Evolutionary conservation across 2,797 vertebrate species (phyloP), one percentile per base, ranked within the genome.

Genomic region (Parambassis ranga): DNA sequence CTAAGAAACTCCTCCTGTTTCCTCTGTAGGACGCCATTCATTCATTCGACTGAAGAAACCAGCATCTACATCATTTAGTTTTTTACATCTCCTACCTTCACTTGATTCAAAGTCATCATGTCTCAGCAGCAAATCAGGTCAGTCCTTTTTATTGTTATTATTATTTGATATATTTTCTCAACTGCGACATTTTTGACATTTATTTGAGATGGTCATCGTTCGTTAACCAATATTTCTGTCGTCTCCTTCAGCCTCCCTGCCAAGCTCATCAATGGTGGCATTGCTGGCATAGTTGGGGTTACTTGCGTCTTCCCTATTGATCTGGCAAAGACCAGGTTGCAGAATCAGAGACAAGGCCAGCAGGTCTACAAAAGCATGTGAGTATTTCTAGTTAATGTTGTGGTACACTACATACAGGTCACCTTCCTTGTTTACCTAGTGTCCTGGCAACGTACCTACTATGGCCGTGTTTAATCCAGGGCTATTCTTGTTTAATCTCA

Each of bases 261-360:
- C 57, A 95, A 95, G 55, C 93, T 95, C 61, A 94, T 95, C 68
- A 94, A 94, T 78, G 94, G 94, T 4, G 94, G 94, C n/a, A 87
- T 94, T 66, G 94, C 94, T 18, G 94, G 94, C 41, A 90, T 95
- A 20, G 93, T 94, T 66, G 94, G 94, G 9, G 94, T 95, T 13
- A 94, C 94, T 9, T 95, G 94, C 30, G 93, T 95, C 27, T 95
- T 95, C 66, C 94, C 94, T 61, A 92, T 95, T 62, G 94, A 95
- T 75, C 84, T 95, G 82, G 92, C 86, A 56, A 95, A 95, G 75
- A 95, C 94, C 53, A 89, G 94, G 72, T 81, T 95, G 10, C 94
- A 95, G 82, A 95, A 95, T 79, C 94, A 95, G 73, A 92, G 94
- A 79, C 83, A 4, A 14, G 93, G 94, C 8, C 93, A 94, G 27